Evolutionary conservation across 2,797 vertebrate genomes (phyloP).

Genomic region (Champsocephalus esox): DNA sequence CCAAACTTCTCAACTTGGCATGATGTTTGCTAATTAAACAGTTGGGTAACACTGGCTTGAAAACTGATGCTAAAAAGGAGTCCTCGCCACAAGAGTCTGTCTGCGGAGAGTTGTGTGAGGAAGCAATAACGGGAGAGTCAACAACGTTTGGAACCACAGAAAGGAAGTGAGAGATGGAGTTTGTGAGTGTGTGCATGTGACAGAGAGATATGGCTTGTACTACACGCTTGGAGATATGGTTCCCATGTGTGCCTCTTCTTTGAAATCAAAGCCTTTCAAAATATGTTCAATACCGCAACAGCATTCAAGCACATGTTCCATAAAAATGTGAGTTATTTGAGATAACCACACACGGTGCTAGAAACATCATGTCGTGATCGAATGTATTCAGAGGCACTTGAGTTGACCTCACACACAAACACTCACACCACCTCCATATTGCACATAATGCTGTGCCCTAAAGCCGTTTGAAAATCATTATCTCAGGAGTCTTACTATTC

Average conservation of each 20-base stretch:
- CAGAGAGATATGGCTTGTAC: conserved; percentile 16
- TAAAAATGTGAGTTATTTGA: conserved; percentile 5
- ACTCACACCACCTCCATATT: conserved; percentile 20
- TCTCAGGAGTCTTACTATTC: conserved; percentile 62
- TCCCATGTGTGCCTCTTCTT: conserved; percentile 17
- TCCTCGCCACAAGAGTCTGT: conserved; percentile 7
- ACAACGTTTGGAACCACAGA: conserved; percentile 38
- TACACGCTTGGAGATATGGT: conserved; percentile 19
- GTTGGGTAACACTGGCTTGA: conserved; percentile 43
- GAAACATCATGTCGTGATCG: conserved; percentile 9
- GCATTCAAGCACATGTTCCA: not conserved
- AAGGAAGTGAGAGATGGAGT: conserved; percentile 7
- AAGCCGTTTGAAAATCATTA: conserved; percentile 57
- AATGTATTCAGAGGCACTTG: conserved; percentile 24
- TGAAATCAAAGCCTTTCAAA: conserved; percentile 27
- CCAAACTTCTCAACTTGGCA: conserved; percentile 64
- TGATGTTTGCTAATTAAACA: conserved; percentile 68
- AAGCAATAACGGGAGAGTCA: conserved; percentile 51
- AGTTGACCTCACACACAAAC: conserved; percentile 34
- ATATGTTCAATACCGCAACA: conserved; percentile 25
- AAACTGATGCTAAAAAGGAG: conserved; percentile 47
- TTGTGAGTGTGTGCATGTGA: conserved; percentile 15
- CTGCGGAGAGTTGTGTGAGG: conserved; percentile 41
- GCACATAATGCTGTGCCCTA: conserved; percentile 30
- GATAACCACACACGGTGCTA: conserved; percentile 29